Evolutionary conservation across 1,140 invertebrate species (phyloP).

Genomic region (Philotrypesis tridentata): DNA sequence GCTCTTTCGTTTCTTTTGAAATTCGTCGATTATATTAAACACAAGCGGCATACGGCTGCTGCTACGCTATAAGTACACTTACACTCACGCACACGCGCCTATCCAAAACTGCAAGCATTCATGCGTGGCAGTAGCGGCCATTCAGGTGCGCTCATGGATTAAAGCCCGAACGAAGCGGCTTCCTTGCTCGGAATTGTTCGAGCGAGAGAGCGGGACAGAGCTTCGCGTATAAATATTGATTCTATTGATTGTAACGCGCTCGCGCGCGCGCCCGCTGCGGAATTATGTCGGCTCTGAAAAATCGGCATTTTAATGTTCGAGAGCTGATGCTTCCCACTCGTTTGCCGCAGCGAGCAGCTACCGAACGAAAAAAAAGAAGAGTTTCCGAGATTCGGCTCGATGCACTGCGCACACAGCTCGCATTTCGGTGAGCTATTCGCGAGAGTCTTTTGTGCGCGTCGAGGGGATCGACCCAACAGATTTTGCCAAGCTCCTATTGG

Average conservation of each 20-base stretch:
- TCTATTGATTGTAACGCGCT: constrained; percentile 11
- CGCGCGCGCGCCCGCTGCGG: neutral
- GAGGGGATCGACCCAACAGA: neutral
- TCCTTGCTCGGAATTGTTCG: neutral
- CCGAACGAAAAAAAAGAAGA: neutral
- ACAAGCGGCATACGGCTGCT: neutral
- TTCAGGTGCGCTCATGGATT: constrained; percentile 13
- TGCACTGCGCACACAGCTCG: neutral
- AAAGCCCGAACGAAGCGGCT: neutral
- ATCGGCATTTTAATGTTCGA: constrained; percentile 1
- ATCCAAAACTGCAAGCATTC: constrained; percentile 19
- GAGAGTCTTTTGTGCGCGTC: neutral
- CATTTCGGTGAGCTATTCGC: neutral
- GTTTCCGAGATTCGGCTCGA: no score
- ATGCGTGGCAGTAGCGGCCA: neutral
- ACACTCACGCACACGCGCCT: neutral
- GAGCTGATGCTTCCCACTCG: neutral
- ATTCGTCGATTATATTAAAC: constrained; percentile 8
- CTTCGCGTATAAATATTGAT: constrained; percentile 34
- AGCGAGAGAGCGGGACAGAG: neutral
- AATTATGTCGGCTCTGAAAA: constrained; percentile 25
- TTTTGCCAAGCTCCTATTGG: no score
- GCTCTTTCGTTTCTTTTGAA: constrained; percentile 13
- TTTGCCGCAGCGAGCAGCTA: neutral
- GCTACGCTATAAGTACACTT: neutral